A percentile compares a stretch with the other conserved stretches of the same genome.
phyloP scores from a whole-genome alignment of 2,888 invertebrate genomes.

The Agrochola lychnidis region DNA sequence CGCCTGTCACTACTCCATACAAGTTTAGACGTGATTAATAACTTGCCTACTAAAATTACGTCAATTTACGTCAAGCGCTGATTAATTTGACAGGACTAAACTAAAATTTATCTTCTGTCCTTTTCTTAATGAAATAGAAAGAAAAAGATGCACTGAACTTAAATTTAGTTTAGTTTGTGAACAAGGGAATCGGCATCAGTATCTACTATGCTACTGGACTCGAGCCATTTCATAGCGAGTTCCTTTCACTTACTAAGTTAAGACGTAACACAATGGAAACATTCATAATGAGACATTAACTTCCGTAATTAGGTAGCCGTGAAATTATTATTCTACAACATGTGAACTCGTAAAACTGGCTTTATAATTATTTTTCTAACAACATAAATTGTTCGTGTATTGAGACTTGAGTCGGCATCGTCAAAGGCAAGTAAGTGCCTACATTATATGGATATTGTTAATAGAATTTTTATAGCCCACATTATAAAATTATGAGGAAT shows the following conservation, averaged over 20 bases:
- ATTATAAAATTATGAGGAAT: conserved; percentile 65
- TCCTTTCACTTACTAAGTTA: not conserved
- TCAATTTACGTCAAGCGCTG: too few species aligned
- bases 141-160: too few species aligned
- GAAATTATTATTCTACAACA: conserved; percentile 79
- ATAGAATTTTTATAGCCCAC: conserved; percentile 67
- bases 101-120: too few species aligned
- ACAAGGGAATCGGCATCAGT: too few species aligned
- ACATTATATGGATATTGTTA: conserved; percentile 67
- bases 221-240: too few species aligned
- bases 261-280: conserved; percentile 71
- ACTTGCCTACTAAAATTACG: too few species aligned
- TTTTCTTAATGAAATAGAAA: too few species aligned
- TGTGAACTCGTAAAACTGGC: conserved; percentile 69
- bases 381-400: conserved; percentile 55
- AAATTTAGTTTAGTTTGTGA: too few species aligned
- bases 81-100: too few species aligned
- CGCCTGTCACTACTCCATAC: too few species aligned
- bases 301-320: conserved; percentile 81
- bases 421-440: conserved; percentile 39
- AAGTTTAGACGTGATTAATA: too few species aligned
- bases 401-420: conserved; percentile 45
- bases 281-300: conserved; percentile 76
- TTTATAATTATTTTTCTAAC: conserved; percentile 70
- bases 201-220: not conserved